Conservation (phyloP, 2,888 invertebrate genomes). For the Cheilosia vulpina region DNA sequence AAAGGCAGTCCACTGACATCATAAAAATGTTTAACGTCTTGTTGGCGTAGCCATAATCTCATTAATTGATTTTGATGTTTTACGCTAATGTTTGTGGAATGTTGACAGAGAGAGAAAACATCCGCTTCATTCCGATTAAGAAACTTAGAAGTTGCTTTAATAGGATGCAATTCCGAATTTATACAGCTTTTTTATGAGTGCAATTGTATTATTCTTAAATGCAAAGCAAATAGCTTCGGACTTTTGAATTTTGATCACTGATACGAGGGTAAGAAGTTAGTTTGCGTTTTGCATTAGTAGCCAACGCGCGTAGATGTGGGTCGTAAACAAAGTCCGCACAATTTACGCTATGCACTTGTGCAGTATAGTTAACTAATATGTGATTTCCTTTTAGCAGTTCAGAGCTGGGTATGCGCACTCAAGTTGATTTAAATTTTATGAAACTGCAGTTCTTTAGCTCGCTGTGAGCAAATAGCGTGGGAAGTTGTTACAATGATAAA, state of each 20-base stretch:
- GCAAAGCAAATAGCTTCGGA: not conserved
- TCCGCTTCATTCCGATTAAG: slow-evolving; percentile 25
- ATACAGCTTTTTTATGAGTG: slow-evolving; percentile 10
- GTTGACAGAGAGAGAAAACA: slow-evolving; percentile 1
- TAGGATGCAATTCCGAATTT: slow-evolving; percentile 28
- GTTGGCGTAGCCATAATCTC: slow-evolving; percentile 36
- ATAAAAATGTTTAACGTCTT: slow-evolving; percentile 34
- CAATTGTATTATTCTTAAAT: not conserved
- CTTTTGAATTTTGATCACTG: not conserved
- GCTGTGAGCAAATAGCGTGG: not conserved
- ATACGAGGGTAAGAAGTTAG: not conserved
- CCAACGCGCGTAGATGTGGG: slow-evolving; percentile 16
- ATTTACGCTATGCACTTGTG: slow-evolving; percentile 22
- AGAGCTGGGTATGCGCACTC: not conserved
- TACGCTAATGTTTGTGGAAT: slow-evolving; percentile 4
- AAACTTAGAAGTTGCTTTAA: slow-evolving; percentile 19
- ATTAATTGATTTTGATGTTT: slow-evolving; percentile 43
- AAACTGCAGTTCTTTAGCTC: not conserved
- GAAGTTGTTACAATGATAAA: slow-evolving; percentile 3
- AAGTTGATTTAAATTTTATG: slow-evolving; percentile 2
- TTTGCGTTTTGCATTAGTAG: not conserved
- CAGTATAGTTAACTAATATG: slow-evolving; percentile 10
- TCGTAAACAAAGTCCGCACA: slow-evolving; percentile 29
- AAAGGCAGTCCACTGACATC: slow-evolving; percentile 1
- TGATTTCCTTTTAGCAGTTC: slow-evolving; percentile 43